Evolutionary conservation across 2,113 vertebrate species (phyloP).

Genomic region (Grammatotria lemairii): DNA sequence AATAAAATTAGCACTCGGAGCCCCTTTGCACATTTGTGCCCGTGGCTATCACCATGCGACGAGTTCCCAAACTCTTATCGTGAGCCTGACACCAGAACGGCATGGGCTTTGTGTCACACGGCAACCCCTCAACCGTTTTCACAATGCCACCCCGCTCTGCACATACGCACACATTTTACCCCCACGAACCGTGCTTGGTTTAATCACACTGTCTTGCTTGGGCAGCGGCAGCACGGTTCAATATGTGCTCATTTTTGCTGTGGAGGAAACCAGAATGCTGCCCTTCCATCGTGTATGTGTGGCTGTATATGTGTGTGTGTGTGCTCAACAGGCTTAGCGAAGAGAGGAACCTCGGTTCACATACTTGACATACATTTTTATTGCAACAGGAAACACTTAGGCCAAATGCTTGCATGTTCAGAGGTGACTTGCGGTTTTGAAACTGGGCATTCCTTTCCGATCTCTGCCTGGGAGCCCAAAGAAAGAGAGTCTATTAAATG

Average conservation of each 20-base stretch:
- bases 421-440: conserved; percentile 63
- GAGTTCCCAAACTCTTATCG: conserved; percentile 66
- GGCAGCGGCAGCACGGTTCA: neutral
- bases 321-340: neutral
- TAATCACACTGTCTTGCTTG: conserved; percentile 28
- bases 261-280: conserved; percentile 15
- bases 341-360: conserved; percentile 47
- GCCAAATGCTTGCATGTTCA: conserved; percentile 61
- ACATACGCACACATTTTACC: neutral
- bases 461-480: conserved; percentile 44
- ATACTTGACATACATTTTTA: conserved; percentile 68
- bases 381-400: conserved; percentile 70
- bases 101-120: conserved; percentile 33
- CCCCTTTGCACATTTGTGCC: conserved; percentile 59
- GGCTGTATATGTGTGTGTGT: neutral
- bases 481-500: conserved; percentile 62
- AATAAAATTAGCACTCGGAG: conserved; percentile 70
- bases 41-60: conserved; percentile 49
- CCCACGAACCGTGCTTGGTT: neutral
- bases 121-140: conserved; percentile 15
- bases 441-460: conserved; percentile 59
- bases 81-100: conserved; percentile 22
- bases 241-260: conserved; percentile 16
- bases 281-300: neutral
- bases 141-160: neutral